Base-by-base conservation (phyloP, 2,797 vertebrate species). In the Tiaroga cobitis region DNA sequence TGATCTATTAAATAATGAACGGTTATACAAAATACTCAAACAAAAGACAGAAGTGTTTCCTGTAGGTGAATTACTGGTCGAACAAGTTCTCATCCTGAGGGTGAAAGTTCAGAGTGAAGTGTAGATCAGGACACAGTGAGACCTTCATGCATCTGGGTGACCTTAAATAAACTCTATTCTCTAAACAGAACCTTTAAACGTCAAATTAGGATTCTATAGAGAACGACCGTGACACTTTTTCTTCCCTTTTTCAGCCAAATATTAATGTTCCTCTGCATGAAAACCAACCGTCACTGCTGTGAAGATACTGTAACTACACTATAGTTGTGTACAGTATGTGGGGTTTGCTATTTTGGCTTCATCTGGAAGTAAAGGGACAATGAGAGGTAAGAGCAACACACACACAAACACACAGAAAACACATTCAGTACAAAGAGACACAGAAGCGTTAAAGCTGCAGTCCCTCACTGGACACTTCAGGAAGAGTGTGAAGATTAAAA, bases 401-500 rank as follows among this genome's bases (percentile, higher is more conserved):
- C 8, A 46, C 65, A 63, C 56, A 63, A 2, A 34, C 51, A 51
- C 41, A 54, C 21, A 79, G 3, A 37, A 51, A 43, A 73, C 41
- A n/a, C 51, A 39, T 26, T 11, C 43, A 13, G 39, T 41, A 34
- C 41, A 72, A 32, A 51, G 37, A 68, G 54, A 65, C 21, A 68
- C 32, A 43, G 11, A 59, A 51, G 41, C 41, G 2, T 74, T 63
- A 32, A 34, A 76, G 73, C 74, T 68, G 61, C 59, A 2, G 59
- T 26, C 72, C 16, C 72, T 63, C 70, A 63, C 56, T 54, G 80
- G 67, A n/a, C 74, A 67, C 67, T 77, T 81, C 67, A 34, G 15
- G 39, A 85, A 74, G 68, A 80, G 19, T 76, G 73, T 54, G 39
- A 67, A 75, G 29, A 39, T 32, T 84, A 74, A 72, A 61, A 84